A percentile compares a stretch with the other conserved stretches of the same genome.
These are phyloP conservation scores for Babylonia areolata DNA, from an alignment of 1,140 invertebrate species.

Conservation along the genomic window DNA sequence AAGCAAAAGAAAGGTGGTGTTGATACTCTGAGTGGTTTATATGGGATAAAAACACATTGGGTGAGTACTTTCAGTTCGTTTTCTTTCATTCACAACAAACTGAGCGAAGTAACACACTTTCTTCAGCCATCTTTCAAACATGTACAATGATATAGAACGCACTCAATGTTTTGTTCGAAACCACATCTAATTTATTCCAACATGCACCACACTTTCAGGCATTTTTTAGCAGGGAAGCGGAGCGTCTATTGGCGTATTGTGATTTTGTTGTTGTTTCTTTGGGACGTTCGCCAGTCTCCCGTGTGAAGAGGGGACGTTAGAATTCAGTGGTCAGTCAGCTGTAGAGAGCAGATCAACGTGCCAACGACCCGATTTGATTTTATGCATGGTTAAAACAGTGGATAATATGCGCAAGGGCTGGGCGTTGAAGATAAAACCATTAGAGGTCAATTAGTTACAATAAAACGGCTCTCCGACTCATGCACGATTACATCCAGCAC, in stretches of 20 bases:
- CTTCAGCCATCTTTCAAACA: not conserved
- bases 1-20: not conserved
- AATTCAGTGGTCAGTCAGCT: not conserved
- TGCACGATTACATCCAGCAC: not conserved
- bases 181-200: no score
- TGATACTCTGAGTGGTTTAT: conserved; percentile 1
- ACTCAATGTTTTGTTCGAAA: no score
- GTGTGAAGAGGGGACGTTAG: no score
- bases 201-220: not conserved
- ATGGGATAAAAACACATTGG: not conserved
- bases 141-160: not conserved
- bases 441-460: not conserved
- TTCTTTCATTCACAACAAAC: not conserved
- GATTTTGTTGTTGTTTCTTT: not conserved
- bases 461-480: not conserved
- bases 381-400: not conserved
- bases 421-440: not conserved
- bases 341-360: not conserved
- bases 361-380: not conserved
- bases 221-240: not conserved
- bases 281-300: no score
- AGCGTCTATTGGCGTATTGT: not conserved
- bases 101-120: no score
- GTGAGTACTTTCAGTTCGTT: not conserved
- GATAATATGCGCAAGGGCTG: not conserved